phyloP scores from a whole-genome alignment of 2,113 vertebrate genomes.

The Pseudolaguvia tuberculata region DNA sequence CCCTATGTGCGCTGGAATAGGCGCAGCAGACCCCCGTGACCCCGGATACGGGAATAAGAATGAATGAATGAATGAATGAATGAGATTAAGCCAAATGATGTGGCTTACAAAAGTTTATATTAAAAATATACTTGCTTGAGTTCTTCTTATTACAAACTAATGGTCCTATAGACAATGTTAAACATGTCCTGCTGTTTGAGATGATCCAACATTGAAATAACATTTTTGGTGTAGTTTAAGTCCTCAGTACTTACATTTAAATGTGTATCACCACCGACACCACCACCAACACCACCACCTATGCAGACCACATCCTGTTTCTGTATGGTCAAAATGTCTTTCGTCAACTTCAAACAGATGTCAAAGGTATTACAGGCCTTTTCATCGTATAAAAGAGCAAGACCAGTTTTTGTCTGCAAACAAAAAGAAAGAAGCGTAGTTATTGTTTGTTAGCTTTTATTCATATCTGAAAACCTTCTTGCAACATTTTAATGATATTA shows the following conservation, averaged over 20 bases:
- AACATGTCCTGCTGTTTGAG: not conserved
- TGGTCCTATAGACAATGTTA: conserved; percentile 6
- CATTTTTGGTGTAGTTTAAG: conserved; percentile 26
- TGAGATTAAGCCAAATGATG: conserved; percentile 15
- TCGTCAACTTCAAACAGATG: conserved; percentile 82
- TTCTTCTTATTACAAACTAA: conserved; percentile 1
- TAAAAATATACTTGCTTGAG: conserved; percentile 7
- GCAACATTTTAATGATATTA: conserved; percentile 23
- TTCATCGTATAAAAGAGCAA: conserved; percentile 79
- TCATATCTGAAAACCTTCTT: conserved; percentile 3
- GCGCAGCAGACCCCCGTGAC: too few species aligned
- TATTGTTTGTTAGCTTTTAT: not conserved
- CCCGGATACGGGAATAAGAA: too few species aligned
- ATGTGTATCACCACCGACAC: conserved; percentile 65
- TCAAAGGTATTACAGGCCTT: conserved; percentile 79
- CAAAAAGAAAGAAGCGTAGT: conserved; percentile 50
- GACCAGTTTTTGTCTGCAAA: conserved; percentile 84
- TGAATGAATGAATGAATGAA: too few species aligned
- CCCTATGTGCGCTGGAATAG: too few species aligned
- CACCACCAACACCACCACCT: conserved; percentile 57
- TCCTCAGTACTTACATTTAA: conserved; percentile 83
- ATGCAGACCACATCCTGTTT: conserved; percentile 87
- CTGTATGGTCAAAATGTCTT: conserved; percentile 84
- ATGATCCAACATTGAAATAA: conserved; percentile 4
- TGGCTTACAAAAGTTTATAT: conserved; percentile 19